phyloP scores from a whole-genome alignment of 1,140 invertebrate genomes.

The Pogonomyrmex californicus region DNA sequence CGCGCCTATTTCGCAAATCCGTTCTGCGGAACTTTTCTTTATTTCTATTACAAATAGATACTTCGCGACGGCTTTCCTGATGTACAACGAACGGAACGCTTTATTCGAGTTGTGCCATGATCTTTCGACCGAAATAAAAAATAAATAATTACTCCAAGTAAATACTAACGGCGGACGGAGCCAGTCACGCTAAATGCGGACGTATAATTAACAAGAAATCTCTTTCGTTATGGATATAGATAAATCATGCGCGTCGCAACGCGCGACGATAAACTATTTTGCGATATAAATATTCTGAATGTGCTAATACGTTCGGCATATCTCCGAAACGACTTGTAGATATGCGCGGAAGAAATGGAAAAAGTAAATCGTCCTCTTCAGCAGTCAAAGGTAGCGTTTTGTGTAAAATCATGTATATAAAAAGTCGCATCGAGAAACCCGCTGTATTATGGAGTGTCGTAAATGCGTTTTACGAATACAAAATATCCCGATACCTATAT shows the following conservation, averaged over 20 bases:
- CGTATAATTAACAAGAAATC: slow-evolving; percentile 56
- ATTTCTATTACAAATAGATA: slow-evolving; percentile 13
- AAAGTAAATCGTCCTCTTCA: slow-evolving; percentile 12
- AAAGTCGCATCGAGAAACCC: slow-evolving; percentile 66
- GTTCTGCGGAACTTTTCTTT: neutral
- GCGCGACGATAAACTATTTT: slow-evolving; percentile 31
- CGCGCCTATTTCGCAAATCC: neutral
- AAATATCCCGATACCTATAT: slow-evolving; percentile 81
- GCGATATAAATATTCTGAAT: slow-evolving; percentile 33
- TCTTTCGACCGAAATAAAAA: slow-evolving; percentile 35
- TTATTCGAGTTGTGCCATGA: slow-evolving; percentile 30
- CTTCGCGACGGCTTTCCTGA: slow-evolving; percentile 13
- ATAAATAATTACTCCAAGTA: slow-evolving; percentile 21
- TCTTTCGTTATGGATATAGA: neutral
- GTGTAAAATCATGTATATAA: slow-evolving; percentile 71
- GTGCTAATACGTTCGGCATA: slow-evolving; percentile 11
- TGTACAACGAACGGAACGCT: slow-evolving; percentile 29
- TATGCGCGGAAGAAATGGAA: slow-evolving; percentile 23
- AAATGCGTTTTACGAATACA: slow-evolving; percentile 81
- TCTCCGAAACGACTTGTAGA: neutral
- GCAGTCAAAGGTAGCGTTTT: neutral
- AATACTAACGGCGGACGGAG: slow-evolving; percentile 58
- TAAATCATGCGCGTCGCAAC: slow-evolving; percentile 17
- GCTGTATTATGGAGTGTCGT: slow-evolving; percentile 64
- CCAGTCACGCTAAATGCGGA: slow-evolving; percentile 57